Evolutionary conservation across 2,113 vertebrate genomes (phyloP), one percentile per base, ranked within the genome.

Genomic region (Engraulis encrasicolus): DNA sequence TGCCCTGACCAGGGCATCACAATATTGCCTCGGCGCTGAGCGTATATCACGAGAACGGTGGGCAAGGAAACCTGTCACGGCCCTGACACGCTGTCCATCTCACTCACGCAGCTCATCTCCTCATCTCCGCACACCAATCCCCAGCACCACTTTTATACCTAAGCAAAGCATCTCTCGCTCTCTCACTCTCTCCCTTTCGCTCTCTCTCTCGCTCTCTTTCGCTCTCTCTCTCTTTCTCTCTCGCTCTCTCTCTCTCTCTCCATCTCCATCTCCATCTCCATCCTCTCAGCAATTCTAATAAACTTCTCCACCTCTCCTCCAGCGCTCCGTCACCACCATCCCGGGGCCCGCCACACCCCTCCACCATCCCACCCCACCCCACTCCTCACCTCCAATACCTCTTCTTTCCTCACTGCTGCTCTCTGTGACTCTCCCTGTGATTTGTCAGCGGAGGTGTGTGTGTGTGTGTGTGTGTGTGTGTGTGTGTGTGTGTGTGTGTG

Each of bases 401-500:
- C 17, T 1, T 27, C 2, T 27, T 27, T 15, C 61, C 9, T 27
- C 58, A 74, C 2, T 74, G 31, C 66, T 78, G 27, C 50, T n/a
- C n/a, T n/a, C 37, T 20, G 50, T 79, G n/a, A n/a, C 74, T 66
- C 9, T 0, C 84, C 71, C 40, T 83, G 88, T 92, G 89, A 92
- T 92, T 91, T 91, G 87, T 86, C 88, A 86, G 89, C 91, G n/a
- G n/a, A n/a, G 40, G 40, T 45, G 40, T 3, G 40, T n/a, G n/a
- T n/a, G n/a, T n/a, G n/a, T n/a, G n/a, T n/a, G n/a, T n/a, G n/a
- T n/a, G n/a, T n/a, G n/a, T n/a, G n/a, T n/a, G n/a, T n/a, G n/a
- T n/a, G n/a, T n/a, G n/a, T n/a, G n/a, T n/a, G n/a, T n/a, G n/a
- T n/a, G n/a, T n/a, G n/a, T n/a, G n/a, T n/a, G n/a, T n/a, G n/a